A percentile compares a stretch with the other conserved stretches of the same genome.
Evolutionary conservation across 2,797 vertebrate species (phyloP).

Genomic region (Pseudochirops cupreus): DNA sequence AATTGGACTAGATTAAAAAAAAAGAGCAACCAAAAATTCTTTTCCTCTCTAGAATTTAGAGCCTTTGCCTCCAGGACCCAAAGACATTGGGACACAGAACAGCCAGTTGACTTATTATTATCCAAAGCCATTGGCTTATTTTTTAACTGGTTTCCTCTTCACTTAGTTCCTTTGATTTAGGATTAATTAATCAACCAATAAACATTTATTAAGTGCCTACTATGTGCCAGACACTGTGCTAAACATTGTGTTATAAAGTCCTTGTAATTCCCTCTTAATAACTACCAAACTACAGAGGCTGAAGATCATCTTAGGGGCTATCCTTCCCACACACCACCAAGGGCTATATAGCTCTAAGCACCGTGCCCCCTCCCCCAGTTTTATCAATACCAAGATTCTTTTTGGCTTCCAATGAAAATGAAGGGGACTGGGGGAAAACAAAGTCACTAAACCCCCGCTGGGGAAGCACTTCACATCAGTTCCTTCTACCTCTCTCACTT

Average conservation of each 20-base stretch:
- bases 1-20: not conserved
- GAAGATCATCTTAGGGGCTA: not conserved
- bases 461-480: not conserved
- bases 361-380: not conserved
- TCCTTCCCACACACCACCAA: not conserved
- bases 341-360: not conserved
- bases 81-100: not conserved
- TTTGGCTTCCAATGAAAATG: not conserved
- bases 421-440: not conserved
- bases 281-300: not conserved
- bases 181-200: not conserved
- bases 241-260: not conserved
- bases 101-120: not conserved
- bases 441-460: not conserved
- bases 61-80: not conserved
- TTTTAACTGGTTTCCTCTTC: not conserved
- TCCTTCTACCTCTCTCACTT: not conserved
- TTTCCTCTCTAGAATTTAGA: not conserved
- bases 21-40: not conserved
- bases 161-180: not conserved
- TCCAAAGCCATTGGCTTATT: too few species aligned
- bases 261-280: not conserved
- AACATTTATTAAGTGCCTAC: not conserved
- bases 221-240: not conserved
- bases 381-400: not conserved